These are phyloP conservation scores for Pyrrhia umbra DNA, from an alignment of 2,888 invertebrate genomes.

Conservation along the genomic window DNA sequence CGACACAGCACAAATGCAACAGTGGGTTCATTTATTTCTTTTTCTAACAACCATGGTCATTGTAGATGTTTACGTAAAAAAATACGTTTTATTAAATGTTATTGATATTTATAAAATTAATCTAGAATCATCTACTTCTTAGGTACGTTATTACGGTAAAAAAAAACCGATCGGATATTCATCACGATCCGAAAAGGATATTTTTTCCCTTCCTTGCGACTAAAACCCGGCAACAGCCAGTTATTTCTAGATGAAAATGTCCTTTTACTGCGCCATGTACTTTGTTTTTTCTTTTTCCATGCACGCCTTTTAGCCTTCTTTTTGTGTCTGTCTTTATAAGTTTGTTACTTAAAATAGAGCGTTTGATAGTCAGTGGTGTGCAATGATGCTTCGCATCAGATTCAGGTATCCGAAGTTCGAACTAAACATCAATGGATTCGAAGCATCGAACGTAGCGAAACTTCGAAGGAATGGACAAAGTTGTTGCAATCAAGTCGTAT, in stretches of 20 bases:
- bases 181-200: not conserved
- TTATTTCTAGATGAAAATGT: not conserved
- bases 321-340: not conserved
- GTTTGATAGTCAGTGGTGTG: conserved; percentile 19
- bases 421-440: conserved; percentile 30
- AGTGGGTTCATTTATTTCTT: conserved; percentile 54
- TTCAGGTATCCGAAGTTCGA: conserved; percentile 31
- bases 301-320: not conserved
- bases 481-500: conserved; percentile 46
- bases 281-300: not conserved
- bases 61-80: not conserved
- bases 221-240: not conserved
- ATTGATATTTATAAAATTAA: not conserved
- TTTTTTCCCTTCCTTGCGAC: not conserved
- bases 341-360: conserved; percentile 3
- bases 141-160: too few relatives aligned
- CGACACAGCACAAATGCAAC: conserved; percentile 57
- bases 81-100: not conserved
- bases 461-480: conserved; percentile 30
- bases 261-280: not conserved
- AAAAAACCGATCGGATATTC: too few relatives aligned
- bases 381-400: conserved; percentile 16
- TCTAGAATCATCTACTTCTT: too few relatives aligned
- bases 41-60: conserved; percentile 35
- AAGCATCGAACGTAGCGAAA: conserved; percentile 23